Evolutionary conservation across 2,113 vertebrate species (phyloP).

Genomic region (Piaya cayana): DNA sequence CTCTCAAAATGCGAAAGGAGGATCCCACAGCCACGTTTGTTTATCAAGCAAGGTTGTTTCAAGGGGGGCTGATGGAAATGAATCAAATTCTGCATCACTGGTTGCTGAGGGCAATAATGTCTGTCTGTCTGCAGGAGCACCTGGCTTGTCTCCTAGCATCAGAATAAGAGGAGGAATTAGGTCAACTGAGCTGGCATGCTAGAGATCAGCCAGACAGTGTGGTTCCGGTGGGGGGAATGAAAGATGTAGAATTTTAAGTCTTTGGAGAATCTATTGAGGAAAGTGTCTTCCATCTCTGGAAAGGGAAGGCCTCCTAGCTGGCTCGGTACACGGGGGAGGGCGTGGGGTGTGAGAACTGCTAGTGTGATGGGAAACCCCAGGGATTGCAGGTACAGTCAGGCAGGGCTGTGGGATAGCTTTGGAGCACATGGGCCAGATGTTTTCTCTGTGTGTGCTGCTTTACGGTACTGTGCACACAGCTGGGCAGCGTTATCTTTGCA

Average conservation of each 20-base stretch:
- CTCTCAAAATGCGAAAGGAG: background rate
- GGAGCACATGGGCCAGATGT: accelerated
- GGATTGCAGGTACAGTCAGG: accelerated
- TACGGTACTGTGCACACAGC: accelerated
- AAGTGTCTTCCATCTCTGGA: background rate
- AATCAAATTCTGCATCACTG: background rate
- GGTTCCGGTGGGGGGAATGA: background rate
- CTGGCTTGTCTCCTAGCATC: constrained; percentile 55
- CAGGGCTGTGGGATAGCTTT: background rate
- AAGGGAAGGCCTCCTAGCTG: background rate
- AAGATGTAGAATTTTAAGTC: background rate
- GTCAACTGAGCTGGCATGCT: constrained; percentile 51
- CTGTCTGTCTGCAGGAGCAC: constrained; percentile 43
- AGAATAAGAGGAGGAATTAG: constrained; percentile 60
- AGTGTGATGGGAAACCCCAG: background rate
- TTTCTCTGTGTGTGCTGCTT: accelerated
- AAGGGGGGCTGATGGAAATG: background rate
- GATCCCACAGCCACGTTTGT: background rate
- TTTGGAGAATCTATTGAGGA: constrained; percentile 26
- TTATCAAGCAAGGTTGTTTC: constrained; percentile 1
- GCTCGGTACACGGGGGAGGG: accelerated
- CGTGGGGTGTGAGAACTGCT: background rate
- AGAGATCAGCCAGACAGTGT: constrained; percentile 7
- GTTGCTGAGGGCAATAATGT: background rate
- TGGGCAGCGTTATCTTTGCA: background rate